Evolutionary conservation across 2,113 vertebrate genomes (phyloP).

Genomic region (Alaudala cheleensis): DNA sequence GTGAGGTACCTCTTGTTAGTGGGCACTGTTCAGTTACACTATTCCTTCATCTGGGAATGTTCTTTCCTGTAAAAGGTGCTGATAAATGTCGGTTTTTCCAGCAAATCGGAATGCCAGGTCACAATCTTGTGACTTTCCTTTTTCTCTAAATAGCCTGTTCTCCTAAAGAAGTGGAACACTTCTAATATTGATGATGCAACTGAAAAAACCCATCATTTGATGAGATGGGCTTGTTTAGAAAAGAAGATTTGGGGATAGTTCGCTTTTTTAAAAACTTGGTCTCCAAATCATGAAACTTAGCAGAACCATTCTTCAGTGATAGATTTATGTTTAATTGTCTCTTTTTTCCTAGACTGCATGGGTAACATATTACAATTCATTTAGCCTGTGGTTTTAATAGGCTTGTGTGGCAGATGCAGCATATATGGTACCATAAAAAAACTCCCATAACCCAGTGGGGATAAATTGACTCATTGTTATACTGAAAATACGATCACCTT

Average conservation of each 20-base stretch:
- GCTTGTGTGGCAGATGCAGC: background rate
- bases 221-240: background rate
- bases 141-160: background rate
- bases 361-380: background rate
- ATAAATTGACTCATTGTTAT: slow-evolving; percentile 21
- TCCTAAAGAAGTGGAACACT: background rate
- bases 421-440: background rate
- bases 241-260: background rate
- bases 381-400: background rate
- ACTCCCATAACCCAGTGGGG: background rate
- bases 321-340: background rate
- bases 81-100: background rate
- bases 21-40: background rate
- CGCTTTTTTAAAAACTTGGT: background rate
- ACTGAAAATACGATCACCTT: slow-evolving; percentile 20
- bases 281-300: background rate
- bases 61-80: background rate
- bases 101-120: background rate
- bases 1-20: fast-evolving
- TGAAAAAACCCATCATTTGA: background rate
- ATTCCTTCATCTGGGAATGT: fast-evolving
- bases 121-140: background rate
- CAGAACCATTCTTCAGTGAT: background rate
- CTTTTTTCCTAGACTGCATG: background rate
- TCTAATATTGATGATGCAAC: background rate